phyloP scores from a whole-genome alignment of 1,140 invertebrate species.

The Elymnias hypermnestra region DNA sequence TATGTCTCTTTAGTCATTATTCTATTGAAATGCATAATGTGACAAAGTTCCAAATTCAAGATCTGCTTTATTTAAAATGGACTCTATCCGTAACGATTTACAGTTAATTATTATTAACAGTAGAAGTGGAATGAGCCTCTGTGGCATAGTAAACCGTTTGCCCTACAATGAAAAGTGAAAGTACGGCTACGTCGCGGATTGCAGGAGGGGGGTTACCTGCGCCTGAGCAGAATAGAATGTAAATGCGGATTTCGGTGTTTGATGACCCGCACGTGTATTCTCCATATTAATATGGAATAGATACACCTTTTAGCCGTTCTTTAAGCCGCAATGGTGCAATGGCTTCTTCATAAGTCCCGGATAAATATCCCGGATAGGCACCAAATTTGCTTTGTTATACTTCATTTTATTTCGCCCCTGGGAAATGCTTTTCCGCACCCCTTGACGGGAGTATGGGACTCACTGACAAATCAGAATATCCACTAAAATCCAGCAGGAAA shows the following conservation, averaged over 20 bases:
- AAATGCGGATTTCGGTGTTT: slow-evolving; percentile 63
- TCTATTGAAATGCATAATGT: slow-evolving; percentile 23
- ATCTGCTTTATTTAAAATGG: not conserved
- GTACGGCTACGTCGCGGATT: slow-evolving; percentile 37
- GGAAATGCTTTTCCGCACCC: too few species aligned
- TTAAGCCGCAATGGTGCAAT: too few species aligned
- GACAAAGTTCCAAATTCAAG: slow-evolving; percentile 41
- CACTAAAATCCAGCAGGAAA: too few species aligned
- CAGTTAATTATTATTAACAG: slow-evolving; percentile 16
- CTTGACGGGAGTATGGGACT: too few species aligned
- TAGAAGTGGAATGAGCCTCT: slow-evolving; percentile 10
- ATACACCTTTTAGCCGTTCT: slow-evolving; percentile 5
- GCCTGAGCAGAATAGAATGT: slow-evolving; percentile 54
- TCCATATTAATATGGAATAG: slow-evolving; percentile 16
- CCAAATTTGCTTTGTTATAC: too few species aligned
- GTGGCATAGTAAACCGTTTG: slow-evolving; percentile 37
- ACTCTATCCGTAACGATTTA: too few species aligned
- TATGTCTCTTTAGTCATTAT: slow-evolving; percentile 38
- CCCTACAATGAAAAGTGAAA: slow-evolving; percentile 73
- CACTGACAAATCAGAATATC: too few species aligned
- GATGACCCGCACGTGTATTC: slow-evolving; percentile 51
- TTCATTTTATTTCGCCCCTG: too few species aligned
- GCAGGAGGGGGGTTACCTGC: slow-evolving; percentile 36
- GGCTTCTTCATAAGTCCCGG: too few species aligned
- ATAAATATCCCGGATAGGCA: too few species aligned